These are phyloP conservation scores for Drosophila helvetica DNA, from an alignment of 2,888 invertebrate species.

Conservation along the genomic window DNA sequence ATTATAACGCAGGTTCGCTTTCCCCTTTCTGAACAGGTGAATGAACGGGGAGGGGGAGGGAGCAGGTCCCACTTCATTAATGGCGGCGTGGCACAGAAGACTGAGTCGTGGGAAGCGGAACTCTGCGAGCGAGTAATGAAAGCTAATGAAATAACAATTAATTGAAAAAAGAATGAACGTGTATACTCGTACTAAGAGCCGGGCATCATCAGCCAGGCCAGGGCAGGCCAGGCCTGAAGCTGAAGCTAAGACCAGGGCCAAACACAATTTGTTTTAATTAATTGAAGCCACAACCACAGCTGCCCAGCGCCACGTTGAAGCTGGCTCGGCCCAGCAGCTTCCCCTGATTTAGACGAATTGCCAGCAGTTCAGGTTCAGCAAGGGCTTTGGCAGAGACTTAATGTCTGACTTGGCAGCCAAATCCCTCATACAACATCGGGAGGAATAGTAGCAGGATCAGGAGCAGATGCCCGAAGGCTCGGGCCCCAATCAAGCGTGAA, in stretches of 20 bases:
- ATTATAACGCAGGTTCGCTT: slow-evolving; percentile 43
- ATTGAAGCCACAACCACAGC: slow-evolving; percentile 67
- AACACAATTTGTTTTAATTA: slow-evolving; percentile 76
- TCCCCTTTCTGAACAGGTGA: slow-evolving; percentile 45
- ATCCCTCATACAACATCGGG: slow-evolving; percentile 32
- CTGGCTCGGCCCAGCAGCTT: slow-evolving; percentile 1
- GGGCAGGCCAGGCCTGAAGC: slow-evolving; percentile 1
- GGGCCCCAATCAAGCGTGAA: slow-evolving; percentile 66
- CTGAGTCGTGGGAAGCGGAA: slow-evolving; percentile 54
- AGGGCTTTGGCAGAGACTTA: slow-evolving; percentile 48
- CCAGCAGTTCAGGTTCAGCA: slow-evolving; percentile 13
- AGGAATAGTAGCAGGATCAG: neutral
- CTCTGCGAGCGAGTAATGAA: slow-evolving; percentile 57
- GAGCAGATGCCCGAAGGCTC: slow-evolving; percentile 32
- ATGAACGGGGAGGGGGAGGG: neutral
- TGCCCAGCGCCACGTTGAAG: slow-evolving; percentile 40
- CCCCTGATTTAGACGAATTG: slow-evolving; percentile 67
- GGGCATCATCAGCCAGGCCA: slow-evolving; percentile 16
- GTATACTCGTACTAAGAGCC: slow-evolving; percentile 16
- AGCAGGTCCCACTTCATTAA: slow-evolving; percentile 47
- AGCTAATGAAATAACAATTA: slow-evolving; percentile 74
- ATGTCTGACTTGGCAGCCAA: slow-evolving; percentile 51
- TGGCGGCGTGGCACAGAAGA: slow-evolving; percentile 18
- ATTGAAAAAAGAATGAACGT: slow-evolving; percentile 45
- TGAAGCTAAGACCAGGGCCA: slow-evolving; percentile 15